These are phyloP conservation scores for Phataginus tetradactyla DNA, from an alignment of 2,797 vertebrate species.

Conservation along the genomic window DNA sequence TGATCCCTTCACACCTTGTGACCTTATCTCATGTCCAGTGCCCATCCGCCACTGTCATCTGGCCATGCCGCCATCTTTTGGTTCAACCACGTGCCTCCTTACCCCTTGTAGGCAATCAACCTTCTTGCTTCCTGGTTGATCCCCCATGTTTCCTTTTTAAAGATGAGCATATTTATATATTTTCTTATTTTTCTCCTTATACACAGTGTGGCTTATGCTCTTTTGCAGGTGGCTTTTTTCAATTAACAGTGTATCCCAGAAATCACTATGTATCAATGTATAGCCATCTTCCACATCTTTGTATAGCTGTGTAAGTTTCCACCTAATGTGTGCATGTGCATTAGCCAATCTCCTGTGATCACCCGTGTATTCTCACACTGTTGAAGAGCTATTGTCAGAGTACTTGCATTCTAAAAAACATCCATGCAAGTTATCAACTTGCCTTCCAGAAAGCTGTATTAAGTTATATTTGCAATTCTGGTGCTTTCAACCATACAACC, in stretches of 20 bases:
- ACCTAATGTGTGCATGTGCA: background rate
- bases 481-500: background rate
- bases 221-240: background rate
- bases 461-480: background rate
- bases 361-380: background rate
- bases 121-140: background rate
- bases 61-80: background rate
- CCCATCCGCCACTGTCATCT: background rate
- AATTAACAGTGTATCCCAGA: background rate
- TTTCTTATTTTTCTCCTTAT: background rate
- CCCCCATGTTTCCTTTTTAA: background rate
- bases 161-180: background rate
- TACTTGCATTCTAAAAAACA: background rate
- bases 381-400: background rate
- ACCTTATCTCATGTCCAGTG: background rate
- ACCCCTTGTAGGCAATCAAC: background rate
- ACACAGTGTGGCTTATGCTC: no score
- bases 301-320: background rate
- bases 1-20: background rate
- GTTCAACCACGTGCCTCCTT: background rate
- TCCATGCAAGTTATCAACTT: background rate
- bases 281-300: background rate
- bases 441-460: background rate
- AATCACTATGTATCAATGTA: background rate
- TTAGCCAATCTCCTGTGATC: background rate